Base-by-base conservation (phyloP, 2,888 invertebrate species). In the Argyresthia albistria region DNA sequence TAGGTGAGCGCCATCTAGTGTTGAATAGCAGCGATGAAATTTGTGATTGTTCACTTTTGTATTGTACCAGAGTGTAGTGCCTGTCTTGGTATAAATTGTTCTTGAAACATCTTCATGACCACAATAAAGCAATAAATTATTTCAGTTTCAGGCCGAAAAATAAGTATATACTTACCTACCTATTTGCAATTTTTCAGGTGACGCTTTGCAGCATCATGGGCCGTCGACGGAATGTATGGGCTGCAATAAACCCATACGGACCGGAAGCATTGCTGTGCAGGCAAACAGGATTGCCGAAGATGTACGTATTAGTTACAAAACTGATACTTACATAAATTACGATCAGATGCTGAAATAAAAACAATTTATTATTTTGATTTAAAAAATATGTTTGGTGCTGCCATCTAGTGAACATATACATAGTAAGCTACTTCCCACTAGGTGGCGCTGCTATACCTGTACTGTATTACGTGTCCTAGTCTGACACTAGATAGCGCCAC, bases 251-350 rank as follows among this genome's bases (percentile, higher is more conserved):
- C 87, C 92, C 57, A 90, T 99, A 60, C 91, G 92, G 60, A 90
- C 90, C 59, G 95, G 95, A 51, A 94, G 94, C 61, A 91, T 97
- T 69, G 94, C 93, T 51, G 94, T 98, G 55, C 92, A 93, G 63
- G 96, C 97, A 4, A 93, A 95, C 8, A 93, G 96, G 74, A 90
- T 96, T 68, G 93, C 93, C 42, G 91, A 93, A 67, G 90, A 89
- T 62, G 86, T 89, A 66, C 73, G 63, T 64, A 36, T 9, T 11
- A 11, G 11, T 43, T 14, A 10, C 16, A 16, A 11, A 46, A 8
- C 6, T 25, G 25, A 25, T 25, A 25, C n/a, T 25, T 25, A 25
- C 25, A 6, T 25, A 4, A 25, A 4, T 25, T 25, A 25, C 2
- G 25, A 25, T 6, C n/a, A n/a, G 2, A 25, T 25, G 6, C 25